Percentiles rank a stretch among this genome's conserved stretches.
Conservation (phyloP, 2,797 vertebrate genomes). For the Enteromius fasciolatus region DNA sequence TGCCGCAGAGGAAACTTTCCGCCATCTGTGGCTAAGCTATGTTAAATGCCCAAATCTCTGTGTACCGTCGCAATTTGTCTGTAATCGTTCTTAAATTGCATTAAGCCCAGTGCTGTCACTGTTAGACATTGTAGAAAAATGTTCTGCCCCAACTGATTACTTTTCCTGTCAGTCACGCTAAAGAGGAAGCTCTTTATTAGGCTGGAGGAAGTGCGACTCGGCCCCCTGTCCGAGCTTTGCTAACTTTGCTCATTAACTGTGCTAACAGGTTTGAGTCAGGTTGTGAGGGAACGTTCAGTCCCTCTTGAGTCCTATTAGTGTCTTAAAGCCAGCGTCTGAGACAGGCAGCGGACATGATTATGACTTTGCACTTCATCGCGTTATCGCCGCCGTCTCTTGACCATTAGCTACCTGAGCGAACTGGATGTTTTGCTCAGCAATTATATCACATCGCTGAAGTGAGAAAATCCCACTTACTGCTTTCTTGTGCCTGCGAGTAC, state of each 20-base stretch:
- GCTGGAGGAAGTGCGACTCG: constrained; percentile 80
- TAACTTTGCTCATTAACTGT: constrained; percentile 88
- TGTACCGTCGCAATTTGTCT: constrained; percentile 77
- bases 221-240: constrained; percentile 81
- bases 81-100: constrained; percentile 73
- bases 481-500: constrained; percentile 46
- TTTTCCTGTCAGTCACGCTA: constrained; percentile 85
- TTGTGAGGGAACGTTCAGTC: constrained; percentile 75
- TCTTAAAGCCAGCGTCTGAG: constrained; percentile 71
- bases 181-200: constrained; percentile 77
- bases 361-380: constrained; percentile 54
- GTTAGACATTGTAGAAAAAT: constrained; percentile 77
- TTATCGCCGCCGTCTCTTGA: constrained; percentile 53
- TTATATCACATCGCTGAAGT: constrained; percentile 59
- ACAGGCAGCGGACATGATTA: constrained; percentile 63
- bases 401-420: constrained; percentile 60
- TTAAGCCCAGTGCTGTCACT: constrained; percentile 78
- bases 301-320: constrained; percentile 82
- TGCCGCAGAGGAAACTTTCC: constrained; percentile 72
- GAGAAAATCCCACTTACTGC: constrained; percentile 61
- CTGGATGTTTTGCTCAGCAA: constrained; percentile 60
- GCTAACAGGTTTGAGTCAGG: constrained; percentile 78
- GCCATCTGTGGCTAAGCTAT: constrained; percentile 62
- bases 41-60: constrained; percentile 71
- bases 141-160: constrained; percentile 87